These are phyloP conservation scores for Allophyes oxyacanthae DNA, from an alignment of 2,888 invertebrate genomes.

Conservation along the genomic window DNA sequence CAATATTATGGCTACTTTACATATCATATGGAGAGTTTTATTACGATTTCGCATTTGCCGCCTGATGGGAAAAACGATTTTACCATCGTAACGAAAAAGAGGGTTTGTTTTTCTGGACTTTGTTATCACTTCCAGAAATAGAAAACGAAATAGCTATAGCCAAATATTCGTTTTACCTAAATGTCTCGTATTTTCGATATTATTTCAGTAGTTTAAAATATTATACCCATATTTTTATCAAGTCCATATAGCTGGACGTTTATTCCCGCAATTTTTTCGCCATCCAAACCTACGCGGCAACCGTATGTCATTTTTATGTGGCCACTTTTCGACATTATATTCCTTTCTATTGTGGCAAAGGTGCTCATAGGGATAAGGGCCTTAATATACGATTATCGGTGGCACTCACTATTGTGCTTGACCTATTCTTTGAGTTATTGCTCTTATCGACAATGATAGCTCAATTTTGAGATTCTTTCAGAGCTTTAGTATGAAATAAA, in stretches of 20 bases:
- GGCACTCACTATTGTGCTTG: constrained; percentile 88
- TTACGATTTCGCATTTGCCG: constrained; percentile 89
- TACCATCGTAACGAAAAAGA: constrained; percentile 63
- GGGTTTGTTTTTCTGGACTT: constrained; percentile 59
- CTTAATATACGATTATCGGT: constrained; percentile 89
- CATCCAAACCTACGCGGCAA: constrained; percentile 69
- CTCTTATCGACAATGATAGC: constrained; percentile 79
- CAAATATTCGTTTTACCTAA: constrained; percentile 1
- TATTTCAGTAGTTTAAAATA: constrained; percentile 42
- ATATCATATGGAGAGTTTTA: constrained; percentile 87
- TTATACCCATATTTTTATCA: constrained; percentile 51
- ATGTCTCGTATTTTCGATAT: constrained; percentile 14
- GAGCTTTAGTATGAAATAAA: constrained; percentile 51
- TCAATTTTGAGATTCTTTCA: constrained; percentile 74
- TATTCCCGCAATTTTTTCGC: constrained; percentile 68
- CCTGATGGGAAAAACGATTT: constrained; percentile 83
- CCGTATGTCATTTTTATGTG: constrained; percentile 89
- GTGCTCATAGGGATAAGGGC: constrained; percentile 88
- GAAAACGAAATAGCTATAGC: neutral
- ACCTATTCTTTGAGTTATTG: constrained; percentile 86
- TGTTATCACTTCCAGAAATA: constrained; percentile 48
- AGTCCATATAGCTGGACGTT: constrained; percentile 52
- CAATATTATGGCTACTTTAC: constrained; percentile 89
- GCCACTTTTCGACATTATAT: constrained; percentile 88
- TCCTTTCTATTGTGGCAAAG: constrained; percentile 87